Conservation (phyloP, 2,888 invertebrate genomes). For the Conomelus anceps region DNA sequence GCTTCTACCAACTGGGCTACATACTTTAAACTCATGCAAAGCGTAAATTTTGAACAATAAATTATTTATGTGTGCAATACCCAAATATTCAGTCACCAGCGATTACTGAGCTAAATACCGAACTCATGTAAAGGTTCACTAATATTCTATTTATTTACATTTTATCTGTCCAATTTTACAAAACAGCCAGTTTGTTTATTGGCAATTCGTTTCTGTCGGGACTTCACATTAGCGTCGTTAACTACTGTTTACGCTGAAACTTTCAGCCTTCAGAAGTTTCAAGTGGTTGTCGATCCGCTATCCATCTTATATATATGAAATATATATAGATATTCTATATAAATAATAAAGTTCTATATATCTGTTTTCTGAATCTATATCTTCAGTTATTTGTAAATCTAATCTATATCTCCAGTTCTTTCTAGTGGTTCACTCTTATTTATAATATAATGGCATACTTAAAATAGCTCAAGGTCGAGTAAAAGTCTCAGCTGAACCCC, state of each 20-base stretch:
- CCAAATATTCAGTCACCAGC: too few species aligned
- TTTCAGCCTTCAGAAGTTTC: background rate
- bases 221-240: background rate
- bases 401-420: background rate
- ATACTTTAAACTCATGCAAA: too few species aligned
- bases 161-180: background rate
- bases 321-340: too few species aligned
- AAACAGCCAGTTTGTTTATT: background rate
- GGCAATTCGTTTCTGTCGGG: background rate
- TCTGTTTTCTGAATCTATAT: background rate
- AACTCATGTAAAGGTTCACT: background rate
- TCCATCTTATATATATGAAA: background rate
- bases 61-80: too few species aligned
- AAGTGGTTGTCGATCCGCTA: background rate
- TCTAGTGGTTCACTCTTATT: background rate
- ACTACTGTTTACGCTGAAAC: background rate
- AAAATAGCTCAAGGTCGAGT: background rate
- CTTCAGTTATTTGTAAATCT: background rate
- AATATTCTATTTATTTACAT: background rate
- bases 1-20: too few species aligned
- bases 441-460: background rate
- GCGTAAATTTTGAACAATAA: too few species aligned
- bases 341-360: too few species aligned
- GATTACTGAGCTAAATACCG: too few species aligned
- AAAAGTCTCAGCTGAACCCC: background rate